Evolutionary conservation across 2,888 invertebrate genomes (phyloP), one percentile per base, ranked within the genome.

Genomic region (Scrobipalpa costella): DNA sequence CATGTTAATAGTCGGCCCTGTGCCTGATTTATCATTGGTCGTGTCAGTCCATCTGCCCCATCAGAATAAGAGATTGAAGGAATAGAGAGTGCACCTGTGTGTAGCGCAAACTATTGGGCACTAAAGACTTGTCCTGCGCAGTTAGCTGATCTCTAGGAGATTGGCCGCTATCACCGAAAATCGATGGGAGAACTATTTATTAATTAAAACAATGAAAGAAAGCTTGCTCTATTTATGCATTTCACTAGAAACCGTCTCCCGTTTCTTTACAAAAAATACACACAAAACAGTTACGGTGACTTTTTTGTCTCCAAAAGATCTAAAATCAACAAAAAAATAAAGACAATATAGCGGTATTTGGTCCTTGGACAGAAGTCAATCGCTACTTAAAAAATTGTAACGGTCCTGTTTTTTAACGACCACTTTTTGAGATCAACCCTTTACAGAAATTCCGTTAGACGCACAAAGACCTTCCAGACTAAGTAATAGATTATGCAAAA

Each of bases 401-500:
- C 91, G 88, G 90, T 80, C 77, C 71, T 71, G 70, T 74, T 81
- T 85, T 86, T 86, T 84, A 88, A 88, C 85, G 84, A 80, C 73
- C 77, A 70, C 38, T 77, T 84, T 77, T 80, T 71, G 71, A 76
- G 72, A 73, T 69, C 71, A 87, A 86, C 89, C 89, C 89, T 88
- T 90, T 83, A 76, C 67, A 77, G 72, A 65, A 74, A 84, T 76
- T 72, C 90, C 90, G 90, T 90, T 90, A 88, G 70, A 69, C 57
- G 73, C 80, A 88, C 84, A 88, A 88, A 85, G 71, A 27, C 27
- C 61, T n/a, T 44, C 59, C 61, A 68, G 64, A 77, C 75, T 75
- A 73, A 71, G 78, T 83, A 82, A 90, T 90, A 91, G 89, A 90
- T 90, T 91, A 91, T 91, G 90, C 91, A 91, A 90, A 89, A 88